Evolutionary conservation across 2,113 vertebrate species (phyloP), one percentile per base, ranked within the genome.

Genomic region (Alces alces): DNA sequence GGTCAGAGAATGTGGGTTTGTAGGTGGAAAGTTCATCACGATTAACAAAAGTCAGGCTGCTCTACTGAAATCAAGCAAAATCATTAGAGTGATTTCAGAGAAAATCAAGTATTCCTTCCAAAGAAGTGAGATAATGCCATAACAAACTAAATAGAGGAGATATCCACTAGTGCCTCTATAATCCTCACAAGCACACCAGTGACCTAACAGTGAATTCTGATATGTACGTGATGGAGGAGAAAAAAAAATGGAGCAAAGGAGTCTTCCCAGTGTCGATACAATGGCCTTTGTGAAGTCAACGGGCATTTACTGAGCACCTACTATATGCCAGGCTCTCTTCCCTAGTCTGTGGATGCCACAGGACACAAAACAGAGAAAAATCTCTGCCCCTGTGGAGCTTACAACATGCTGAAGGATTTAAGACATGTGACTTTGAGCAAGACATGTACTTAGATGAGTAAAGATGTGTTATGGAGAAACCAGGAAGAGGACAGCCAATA

Each of bases 101-200:
- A 86, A 95, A 92, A 93, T 30, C 54, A 47, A 55, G 10, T 9
- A 45, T 89, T 89, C 60, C 55, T 89, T 90, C 78, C 36, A 87
- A 94, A 91, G 79, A 92, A 89, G 45, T 25, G 13, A 86, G 27
- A 76, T 28, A 55, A 83, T 87, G 76, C 76, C 17, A 60, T 89
- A 47, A 97, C n/a, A 86, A 95, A 86, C 21, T 61, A 97, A 93
- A 94, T 83, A 76, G 9, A 93, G 11, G 27, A 92, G 39, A 80
- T 7, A 87, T 10, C 96, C 47, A 76, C 25, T 80, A 83, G 83
- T 50, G 21, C 19, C 36, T 86, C 93, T 57, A 76, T 54, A 92
- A 92, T 70, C 73, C 84, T 97, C 58, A 93, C 45, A 93, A 82
- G 85, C 54, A 89, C 33, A 89, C 7, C 93, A 89, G 45, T 64